Percentiles rank a stretch among this genome's conserved stretches.
phyloP scores from a whole-genome alignment of 1,140 invertebrate genomes.

The Diorhabda elongata region DNA sequence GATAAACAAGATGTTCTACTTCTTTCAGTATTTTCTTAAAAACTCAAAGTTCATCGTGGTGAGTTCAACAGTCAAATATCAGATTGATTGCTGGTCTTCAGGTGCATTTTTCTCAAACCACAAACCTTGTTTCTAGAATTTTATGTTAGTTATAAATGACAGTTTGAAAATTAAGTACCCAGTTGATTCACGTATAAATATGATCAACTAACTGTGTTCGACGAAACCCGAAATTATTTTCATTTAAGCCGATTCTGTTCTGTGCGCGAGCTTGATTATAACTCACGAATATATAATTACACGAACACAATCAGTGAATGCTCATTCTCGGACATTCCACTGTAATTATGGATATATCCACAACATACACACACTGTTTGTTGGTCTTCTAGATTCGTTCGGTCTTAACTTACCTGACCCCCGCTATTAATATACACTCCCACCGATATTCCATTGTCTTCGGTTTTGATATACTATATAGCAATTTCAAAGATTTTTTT shows the following conservation, averaged over 20 bases:
- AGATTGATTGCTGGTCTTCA: too few species aligned
- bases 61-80: too few species aligned
- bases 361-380: background rate
- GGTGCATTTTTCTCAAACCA: too few species aligned
- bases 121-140: too few species aligned
- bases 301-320: conserved; percentile 46
- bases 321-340: conserved; percentile 44
- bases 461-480: conserved; percentile 24
- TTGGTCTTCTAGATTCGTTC: conserved; percentile 7
- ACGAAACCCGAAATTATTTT: too few species aligned
- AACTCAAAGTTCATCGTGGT: too few species aligned
- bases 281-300: conserved; percentile 47
- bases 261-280: conserved; percentile 41
- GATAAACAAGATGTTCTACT: too few species aligned
- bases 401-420: conserved; percentile 35
- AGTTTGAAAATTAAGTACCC: too few species aligned
- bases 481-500: conserved; percentile 23
- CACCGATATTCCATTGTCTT: conserved; percentile 35
- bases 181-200: too few species aligned
- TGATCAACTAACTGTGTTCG: too few species aligned
- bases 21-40: too few species aligned
- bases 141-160: too few species aligned
- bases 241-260: background rate
- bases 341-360: conserved; percentile 44
- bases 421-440: conserved; percentile 42